Evolutionary conservation across 2,113 vertebrate species (phyloP).

Genomic region (Chrysochloris asiatica): DNA sequence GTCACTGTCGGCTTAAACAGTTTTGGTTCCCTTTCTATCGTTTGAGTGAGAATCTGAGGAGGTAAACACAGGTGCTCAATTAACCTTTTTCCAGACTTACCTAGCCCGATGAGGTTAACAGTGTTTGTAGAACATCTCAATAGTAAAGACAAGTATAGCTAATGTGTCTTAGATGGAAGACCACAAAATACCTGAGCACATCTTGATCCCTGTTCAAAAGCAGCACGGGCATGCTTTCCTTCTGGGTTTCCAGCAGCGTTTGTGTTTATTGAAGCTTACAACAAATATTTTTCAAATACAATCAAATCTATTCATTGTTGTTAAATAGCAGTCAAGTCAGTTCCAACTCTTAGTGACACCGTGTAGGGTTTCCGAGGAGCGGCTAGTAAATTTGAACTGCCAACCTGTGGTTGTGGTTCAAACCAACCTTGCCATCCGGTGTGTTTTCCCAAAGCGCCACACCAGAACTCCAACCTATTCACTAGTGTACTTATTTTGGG

Average conservation of each 20-base stretch:
- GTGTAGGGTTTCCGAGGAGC: too few species aligned
- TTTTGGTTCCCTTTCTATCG: neutral
- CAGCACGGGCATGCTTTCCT: neutral
- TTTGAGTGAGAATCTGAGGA: neutral
- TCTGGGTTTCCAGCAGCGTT: neutral
- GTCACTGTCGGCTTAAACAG: neutral
- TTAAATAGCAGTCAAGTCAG: too few species aligned
- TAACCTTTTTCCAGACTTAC: neutral
- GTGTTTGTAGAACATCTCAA: neutral
- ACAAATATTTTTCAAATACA: neutral
- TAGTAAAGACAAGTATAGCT: neutral
- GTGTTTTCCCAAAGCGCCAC: too few species aligned
- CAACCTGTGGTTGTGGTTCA: too few species aligned
- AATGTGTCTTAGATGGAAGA: neutral
- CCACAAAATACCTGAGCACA: neutral
- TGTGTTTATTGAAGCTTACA: neutral
- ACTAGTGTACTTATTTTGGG: too few species aligned
- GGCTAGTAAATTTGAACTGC: too few species aligned
- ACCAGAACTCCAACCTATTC: too few species aligned
- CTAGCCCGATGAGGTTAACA: neutral
- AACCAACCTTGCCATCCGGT: too few species aligned
- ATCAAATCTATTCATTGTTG: neutral
- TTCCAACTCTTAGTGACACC: too few species aligned
- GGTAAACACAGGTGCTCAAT: neutral
- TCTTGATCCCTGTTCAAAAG: neutral